These are phyloP conservation scores for human DNA, from an alignment of 2,113 vertebrate species.

Conservation along the genomic window DNA sequence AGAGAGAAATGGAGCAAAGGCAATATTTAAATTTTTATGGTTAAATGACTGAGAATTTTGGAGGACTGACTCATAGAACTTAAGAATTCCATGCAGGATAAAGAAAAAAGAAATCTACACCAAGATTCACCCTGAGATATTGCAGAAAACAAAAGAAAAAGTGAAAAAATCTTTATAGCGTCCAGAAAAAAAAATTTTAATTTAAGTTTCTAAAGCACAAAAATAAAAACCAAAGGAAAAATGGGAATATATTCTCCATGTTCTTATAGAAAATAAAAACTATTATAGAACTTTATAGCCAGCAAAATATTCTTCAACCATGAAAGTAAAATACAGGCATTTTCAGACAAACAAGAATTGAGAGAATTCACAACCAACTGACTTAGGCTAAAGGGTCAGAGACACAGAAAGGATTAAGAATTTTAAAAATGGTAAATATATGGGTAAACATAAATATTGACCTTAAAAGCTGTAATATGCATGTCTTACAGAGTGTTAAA, in stretches of 20 bases:
- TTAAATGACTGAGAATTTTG: conserved; percentile 35
- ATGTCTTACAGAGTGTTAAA: neutral
- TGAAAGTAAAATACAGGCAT: neutral
- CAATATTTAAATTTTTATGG: conserved; percentile 7
- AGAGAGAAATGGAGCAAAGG: neutral
- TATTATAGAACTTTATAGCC: neutral
- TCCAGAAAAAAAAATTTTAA: neutral
- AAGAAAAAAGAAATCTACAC: neutral
- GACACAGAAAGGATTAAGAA: neutral
- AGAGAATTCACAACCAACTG: neutral
- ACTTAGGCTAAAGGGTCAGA: neutral
- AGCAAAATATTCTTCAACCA: conserved; percentile 26
- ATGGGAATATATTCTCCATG: neutral
- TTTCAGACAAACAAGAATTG: conserved; percentile 18
- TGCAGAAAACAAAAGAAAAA: conserved; percentile 20
- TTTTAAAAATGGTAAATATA: neutral
- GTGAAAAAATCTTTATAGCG: neutral
- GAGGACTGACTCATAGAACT: neutral
- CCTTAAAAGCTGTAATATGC: neutral
- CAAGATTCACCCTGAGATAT: neutral
- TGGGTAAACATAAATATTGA: neutral
- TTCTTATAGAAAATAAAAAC: conserved; percentile 34
- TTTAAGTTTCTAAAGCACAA: neutral
- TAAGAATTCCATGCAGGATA: neutral
- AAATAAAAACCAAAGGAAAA: conserved; percentile 41